A percentile compares a stretch with the other conserved stretches of the same genome.
Conservation (phyloP, 53 echinoderm and acorn worm genomes). For the Hippasteria phrygiana region DNA sequence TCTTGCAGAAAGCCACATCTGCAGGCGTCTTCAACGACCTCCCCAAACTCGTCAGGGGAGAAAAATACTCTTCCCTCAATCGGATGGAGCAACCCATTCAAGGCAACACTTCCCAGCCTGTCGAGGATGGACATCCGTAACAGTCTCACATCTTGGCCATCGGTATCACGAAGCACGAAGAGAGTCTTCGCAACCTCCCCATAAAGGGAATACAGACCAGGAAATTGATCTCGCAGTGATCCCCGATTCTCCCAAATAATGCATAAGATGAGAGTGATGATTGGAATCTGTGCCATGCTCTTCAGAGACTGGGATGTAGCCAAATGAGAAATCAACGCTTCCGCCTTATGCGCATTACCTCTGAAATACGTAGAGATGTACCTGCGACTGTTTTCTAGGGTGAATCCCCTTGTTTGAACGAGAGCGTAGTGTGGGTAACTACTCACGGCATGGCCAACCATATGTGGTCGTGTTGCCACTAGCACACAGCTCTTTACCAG, state of each 20-base stretch:
- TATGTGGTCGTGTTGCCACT: conserved; percentile 11
- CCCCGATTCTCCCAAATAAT: neutral
- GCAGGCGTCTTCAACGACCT: neutral
- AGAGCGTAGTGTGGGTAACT: neutral
- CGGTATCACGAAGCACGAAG: neutral
- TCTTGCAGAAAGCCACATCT: neutral
- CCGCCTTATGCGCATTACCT: neutral
- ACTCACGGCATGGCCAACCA: neutral
- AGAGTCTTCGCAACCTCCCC: neutral
- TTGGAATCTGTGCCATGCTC: neutral
- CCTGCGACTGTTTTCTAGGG: neutral
- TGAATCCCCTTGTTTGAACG: neutral
- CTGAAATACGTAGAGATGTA: neutral
- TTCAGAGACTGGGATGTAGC: neutral
- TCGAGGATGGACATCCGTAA: neutral
- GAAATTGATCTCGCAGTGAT: neutral
- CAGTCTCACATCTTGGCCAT: neutral
- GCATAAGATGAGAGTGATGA: neutral
- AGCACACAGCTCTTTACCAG: neutral
- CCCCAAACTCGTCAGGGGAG: neutral
- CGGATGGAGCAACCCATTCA: neutral
- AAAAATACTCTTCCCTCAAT: neutral
- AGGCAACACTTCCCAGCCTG: neutral
- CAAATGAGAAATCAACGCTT: neutral
- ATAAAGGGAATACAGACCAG: neutral